These are phyloP conservation scores for Protobothrops flavoviridis DNA, from an alignment of 2,113 vertebrate genomes.

Conservation along the genomic window DNA sequence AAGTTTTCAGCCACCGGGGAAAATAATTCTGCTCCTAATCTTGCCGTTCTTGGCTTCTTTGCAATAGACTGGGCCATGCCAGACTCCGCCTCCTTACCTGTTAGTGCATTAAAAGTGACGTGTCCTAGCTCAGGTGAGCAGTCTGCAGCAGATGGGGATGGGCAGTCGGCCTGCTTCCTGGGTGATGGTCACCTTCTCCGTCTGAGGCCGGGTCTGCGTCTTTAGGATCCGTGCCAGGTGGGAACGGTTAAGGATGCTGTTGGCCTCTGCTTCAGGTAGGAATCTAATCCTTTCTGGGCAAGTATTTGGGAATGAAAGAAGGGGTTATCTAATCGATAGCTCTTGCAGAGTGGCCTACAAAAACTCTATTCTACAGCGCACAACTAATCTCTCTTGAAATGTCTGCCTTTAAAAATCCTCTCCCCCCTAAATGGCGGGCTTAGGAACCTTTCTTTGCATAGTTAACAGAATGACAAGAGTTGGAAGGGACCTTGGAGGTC, in stretches of 20 bases:
- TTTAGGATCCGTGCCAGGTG: background rate
- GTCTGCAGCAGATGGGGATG: background rate
- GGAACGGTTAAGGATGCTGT: background rate
- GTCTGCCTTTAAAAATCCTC: background rate
- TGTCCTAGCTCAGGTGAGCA: slow-evolving; percentile 59
- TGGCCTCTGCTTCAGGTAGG: background rate
- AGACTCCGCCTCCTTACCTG: slow-evolving; percentile 20
- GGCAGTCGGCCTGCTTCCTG: background rate
- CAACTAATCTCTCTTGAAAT: background rate
- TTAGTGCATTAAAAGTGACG: slow-evolving; percentile 68
- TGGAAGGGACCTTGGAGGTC: background rate
- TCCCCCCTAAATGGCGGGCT: background rate
- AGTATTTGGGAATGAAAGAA: background rate
- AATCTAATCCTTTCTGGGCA: too few species aligned
- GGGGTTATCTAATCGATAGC: background rate
- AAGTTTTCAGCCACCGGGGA: background rate
- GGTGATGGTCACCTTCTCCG: background rate
- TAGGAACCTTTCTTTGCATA: background rate
- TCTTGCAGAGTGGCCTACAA: too few species aligned
- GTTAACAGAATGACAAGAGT: background rate
- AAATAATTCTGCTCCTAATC: background rate
- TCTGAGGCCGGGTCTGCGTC: background rate
- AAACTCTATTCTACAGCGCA: background rate
- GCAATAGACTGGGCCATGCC: background rate
- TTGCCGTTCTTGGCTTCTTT: slow-evolving; percentile 7